Conservation (phyloP, 1,140 invertebrate species). For the Drosophila erecta region DNA sequence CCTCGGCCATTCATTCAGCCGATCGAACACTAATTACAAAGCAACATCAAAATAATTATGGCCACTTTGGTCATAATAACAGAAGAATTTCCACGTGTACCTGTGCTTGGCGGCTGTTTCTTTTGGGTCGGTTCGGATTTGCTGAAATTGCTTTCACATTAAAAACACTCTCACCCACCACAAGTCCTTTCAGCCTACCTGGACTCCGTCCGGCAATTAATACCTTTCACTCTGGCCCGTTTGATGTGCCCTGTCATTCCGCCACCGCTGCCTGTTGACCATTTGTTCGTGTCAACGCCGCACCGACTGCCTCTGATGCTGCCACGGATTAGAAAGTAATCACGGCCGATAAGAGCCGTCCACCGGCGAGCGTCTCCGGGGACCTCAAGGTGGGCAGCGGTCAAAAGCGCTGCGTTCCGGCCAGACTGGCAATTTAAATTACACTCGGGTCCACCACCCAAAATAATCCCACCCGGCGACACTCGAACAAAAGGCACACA, state of each 20-base stretch:
- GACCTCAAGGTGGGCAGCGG: slow-evolving; percentile 48
- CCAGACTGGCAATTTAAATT: slow-evolving; percentile 72
- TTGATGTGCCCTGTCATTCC: slow-evolving; percentile 76
- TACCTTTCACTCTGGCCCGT: slow-evolving; percentile 75
- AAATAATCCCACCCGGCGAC: slow-evolving; percentile 4
- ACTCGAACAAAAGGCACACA: neutral
- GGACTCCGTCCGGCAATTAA: slow-evolving; percentile 67
- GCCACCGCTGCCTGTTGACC: slow-evolving; percentile 53
- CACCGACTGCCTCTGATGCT: slow-evolving; percentile 60
- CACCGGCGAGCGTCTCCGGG: slow-evolving; percentile 60
- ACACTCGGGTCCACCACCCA: slow-evolving; percentile 30
- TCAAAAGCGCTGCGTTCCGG: slow-evolving; percentile 46
- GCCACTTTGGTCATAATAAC: slow-evolving; percentile 75
- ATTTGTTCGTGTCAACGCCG: slow-evolving; percentile 81
- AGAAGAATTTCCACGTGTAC: slow-evolving; percentile 65
- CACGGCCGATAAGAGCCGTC: slow-evolving; percentile 78
- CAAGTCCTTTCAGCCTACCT: slow-evolving; percentile 59
- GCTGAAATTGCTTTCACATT: slow-evolving; percentile 81
- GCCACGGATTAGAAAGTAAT: slow-evolving; percentile 82
- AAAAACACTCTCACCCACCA: slow-evolving; percentile 68
- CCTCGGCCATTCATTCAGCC: slow-evolving; percentile 30
- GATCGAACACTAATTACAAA: slow-evolving; percentile 80
- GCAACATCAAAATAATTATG: slow-evolving; percentile 83
- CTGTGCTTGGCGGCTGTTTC: slow-evolving; percentile 32
- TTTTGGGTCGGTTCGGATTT: slow-evolving; percentile 70